Evolutionary conservation across 2,797 vertebrate species (phyloP).

Genomic region (Enteromius mattozi): DNA sequence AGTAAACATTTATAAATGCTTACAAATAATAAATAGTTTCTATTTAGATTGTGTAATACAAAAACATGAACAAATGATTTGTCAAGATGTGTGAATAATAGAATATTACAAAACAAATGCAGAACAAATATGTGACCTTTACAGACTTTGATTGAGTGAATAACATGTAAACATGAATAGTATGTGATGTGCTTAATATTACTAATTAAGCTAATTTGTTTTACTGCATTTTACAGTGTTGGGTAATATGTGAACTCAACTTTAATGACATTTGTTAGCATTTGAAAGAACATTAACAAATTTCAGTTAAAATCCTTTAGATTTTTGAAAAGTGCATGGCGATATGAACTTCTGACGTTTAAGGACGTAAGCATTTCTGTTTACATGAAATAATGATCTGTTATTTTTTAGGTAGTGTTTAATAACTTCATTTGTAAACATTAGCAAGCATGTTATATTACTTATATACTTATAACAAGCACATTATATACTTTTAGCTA

Average conservation of each 20-base stretch:
- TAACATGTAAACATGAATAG: not conserved
- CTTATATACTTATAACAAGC: not conserved
- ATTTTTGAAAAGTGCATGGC: not conserved
- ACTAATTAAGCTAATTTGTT: not conserved
- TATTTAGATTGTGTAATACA: not conserved
- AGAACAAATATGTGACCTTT: not conserved
- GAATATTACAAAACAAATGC: not conserved
- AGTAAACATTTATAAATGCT: not conserved
- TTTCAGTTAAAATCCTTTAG: not conserved
- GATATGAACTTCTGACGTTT: not conserved
- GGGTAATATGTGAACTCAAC: not conserved
- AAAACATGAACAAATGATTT: not conserved
- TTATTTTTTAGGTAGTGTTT: not conserved
- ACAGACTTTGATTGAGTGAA: not conserved
- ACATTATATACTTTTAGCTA: not conserved
- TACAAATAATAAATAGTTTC: not conserved
- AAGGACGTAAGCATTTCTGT: not conserved
- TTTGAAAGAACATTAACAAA: not conserved
- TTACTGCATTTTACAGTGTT: not conserved
- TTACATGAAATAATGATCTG: not conserved
- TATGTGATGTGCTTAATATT: not conserved
- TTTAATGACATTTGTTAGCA: not conserved
- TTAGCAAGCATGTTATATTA: not conserved
- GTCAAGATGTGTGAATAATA: not conserved
- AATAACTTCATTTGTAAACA: not conserved